phyloP scores from a whole-genome alignment of 2,113 vertebrate species.

The Zeus faber region DNA sequence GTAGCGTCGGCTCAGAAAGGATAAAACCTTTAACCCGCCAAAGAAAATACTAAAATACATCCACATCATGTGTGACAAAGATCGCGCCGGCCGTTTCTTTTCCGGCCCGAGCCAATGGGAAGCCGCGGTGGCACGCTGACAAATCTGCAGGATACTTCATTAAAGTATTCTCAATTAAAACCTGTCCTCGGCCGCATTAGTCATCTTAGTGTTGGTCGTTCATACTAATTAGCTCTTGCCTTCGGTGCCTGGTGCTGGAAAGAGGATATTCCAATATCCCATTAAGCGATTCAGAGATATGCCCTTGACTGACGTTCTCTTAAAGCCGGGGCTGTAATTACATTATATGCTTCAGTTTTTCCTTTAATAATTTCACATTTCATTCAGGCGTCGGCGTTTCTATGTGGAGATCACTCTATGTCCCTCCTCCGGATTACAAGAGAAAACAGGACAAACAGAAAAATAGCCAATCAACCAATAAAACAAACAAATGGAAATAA shows the following conservation, averaged over 20 bases:
- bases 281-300: conserved; percentile 75
- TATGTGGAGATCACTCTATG: conserved; percentile 30
- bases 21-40: too few relatives aligned
- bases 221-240: conserved; percentile 76
- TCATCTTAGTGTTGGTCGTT: conserved; percentile 76
- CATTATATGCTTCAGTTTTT: conserved; percentile 70
- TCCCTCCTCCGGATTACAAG: too few relatives aligned
- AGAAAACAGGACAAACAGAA: too few relatives aligned
- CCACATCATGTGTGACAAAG: too few relatives aligned
- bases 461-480: too few relatives aligned
- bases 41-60: too few relatives aligned
- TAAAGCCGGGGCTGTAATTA: conserved; percentile 72
- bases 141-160: conserved; percentile 72
- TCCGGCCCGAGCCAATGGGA: conserved; percentile 48
- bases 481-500: too few relatives aligned
- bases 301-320: conserved; percentile 72
- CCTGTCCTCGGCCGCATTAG: conserved; percentile 76
- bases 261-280: conserved; percentile 78
- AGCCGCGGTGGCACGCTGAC: conserved; percentile 62
- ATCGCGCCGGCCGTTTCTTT: conserved; percentile 3
- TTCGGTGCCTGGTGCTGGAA: conserved; percentile 68
- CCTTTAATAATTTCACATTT: conserved; percentile 64
- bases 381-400: conserved; percentile 30
- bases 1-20: too few relatives aligned
- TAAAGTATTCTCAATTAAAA: conserved; percentile 82